Conservation (phyloP, 2,797 vertebrate species). For the Neomorphus geoffroyi region DNA sequence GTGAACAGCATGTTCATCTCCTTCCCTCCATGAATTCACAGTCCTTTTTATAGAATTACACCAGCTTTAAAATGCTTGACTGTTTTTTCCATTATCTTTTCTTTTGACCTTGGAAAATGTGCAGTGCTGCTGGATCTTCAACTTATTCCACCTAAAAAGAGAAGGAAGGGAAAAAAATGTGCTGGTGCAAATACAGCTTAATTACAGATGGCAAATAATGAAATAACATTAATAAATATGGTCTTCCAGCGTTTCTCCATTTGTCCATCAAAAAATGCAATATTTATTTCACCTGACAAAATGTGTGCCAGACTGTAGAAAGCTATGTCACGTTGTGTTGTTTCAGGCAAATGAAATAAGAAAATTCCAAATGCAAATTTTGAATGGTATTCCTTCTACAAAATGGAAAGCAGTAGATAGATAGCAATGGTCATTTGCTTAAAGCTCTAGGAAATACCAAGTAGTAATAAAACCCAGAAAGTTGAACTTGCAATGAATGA, state of each 20-base stretch:
- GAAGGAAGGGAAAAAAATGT: not conserved
- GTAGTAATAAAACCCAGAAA: not conserved
- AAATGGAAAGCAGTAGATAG: not conserved
- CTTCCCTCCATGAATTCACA: conserved; percentile 40
- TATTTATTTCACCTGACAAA: not conserved
- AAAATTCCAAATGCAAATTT: not conserved
- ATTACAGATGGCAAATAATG: not conserved
- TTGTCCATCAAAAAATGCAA: not conserved
- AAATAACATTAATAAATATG: not conserved
- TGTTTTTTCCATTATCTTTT: conserved; percentile 33
- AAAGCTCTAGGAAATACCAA: not conserved
- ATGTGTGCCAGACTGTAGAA: not conserved
- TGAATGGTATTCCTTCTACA: not conserved
- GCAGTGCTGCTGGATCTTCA: not conserved
- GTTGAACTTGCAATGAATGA: not conserved
- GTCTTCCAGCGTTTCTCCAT: not conserved
- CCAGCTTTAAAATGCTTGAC: conserved; percentile 1
- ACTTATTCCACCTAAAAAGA: not conserved
- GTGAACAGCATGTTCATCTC: conserved; percentile 63
- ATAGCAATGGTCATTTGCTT: not conserved
- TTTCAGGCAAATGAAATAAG: not conserved
- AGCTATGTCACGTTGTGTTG: not conserved
- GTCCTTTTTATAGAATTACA: conserved; percentile 27
- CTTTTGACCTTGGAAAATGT: conserved; percentile 35
- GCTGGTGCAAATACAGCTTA: not conserved